Percentiles rank a stretch among this genome's conserved stretches.
Conservation (phyloP, 35 echinoderm and acorn worm species). For the Stichopus chloronotus region DNA sequence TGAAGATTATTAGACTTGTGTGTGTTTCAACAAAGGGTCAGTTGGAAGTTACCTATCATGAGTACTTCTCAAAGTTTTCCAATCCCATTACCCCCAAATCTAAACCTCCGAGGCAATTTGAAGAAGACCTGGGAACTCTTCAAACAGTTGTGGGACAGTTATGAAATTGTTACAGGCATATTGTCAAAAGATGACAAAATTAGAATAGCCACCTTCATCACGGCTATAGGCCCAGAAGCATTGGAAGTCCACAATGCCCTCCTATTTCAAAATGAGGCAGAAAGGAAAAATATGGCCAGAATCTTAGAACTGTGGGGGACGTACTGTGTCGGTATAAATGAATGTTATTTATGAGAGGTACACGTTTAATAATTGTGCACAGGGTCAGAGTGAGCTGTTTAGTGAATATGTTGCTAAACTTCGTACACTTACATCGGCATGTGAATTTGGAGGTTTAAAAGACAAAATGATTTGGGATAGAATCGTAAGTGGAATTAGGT, state of each 20-base stretch:
- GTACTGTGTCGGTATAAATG: conserved; percentile 28
- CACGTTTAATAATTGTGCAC: conserved; percentile 16
- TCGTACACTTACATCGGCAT: conserved; percentile 17
- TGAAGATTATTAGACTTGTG: background rate
- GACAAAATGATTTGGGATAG: conserved; percentile 41
- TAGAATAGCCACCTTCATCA: conserved; percentile 76
- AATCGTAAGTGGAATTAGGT: conserved; percentile 19
- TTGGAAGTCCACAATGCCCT: conserved; percentile 73
- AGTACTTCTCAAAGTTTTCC: background rate
- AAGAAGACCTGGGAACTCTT: conserved; percentile 20
- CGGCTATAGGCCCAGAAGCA: conserved; percentile 59
- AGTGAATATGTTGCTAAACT: conserved; percentile 38
- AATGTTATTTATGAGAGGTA: conserved; percentile 31
- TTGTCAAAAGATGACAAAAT: conserved; percentile 46
- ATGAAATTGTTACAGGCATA: conserved; percentile 73
- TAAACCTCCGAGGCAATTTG: background rate
- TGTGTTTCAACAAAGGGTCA: conserved; percentile 4
- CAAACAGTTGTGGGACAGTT: conserved; percentile 71
- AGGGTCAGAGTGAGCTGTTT: conserved; percentile 10
- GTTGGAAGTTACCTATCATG: conserved; percentile 9
- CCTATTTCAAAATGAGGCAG: conserved; percentile 52
- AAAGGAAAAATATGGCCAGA: conserved; percentile 34
- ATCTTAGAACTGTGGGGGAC: conserved; percentile 27
- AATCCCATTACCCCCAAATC: background rate
- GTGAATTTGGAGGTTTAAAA: conserved; percentile 28